phyloP scores from a whole-genome alignment of 2,888 invertebrate genomes.

The Diogma glabrata region DNA sequence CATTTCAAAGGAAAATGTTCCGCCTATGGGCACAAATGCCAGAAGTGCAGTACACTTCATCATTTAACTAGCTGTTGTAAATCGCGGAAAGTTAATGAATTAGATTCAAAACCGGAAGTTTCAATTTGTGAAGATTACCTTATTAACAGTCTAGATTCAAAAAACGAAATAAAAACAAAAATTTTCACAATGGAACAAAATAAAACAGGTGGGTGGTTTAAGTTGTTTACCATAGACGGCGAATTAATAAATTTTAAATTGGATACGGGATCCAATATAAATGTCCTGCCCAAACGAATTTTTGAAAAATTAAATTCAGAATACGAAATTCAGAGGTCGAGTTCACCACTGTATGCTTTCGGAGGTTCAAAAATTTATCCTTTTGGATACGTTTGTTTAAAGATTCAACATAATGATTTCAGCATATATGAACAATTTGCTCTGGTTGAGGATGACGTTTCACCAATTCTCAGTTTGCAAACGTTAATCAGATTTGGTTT shows the following conservation, averaged over 20 bases:
- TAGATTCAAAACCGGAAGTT: background rate
- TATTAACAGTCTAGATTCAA: background rate
- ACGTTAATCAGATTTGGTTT: background rate
- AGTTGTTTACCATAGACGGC: background rate
- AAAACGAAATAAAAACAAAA: too few species aligned
- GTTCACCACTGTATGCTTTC: background rate
- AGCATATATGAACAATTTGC: background rate
- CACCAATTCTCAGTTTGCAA: background rate
- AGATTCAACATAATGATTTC: background rate
- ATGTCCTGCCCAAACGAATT: background rate
- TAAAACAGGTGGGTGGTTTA: background rate
- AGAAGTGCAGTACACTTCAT: background rate
- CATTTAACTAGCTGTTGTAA: background rate
- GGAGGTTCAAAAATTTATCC: too few species aligned
- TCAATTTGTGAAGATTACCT: background rate
- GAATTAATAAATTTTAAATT: background rate
- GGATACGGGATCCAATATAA: background rate
- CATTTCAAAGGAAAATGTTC: background rate
- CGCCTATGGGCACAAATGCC: background rate
- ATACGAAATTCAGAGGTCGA: background rate
- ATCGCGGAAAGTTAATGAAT: background rate
- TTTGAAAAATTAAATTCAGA: background rate
- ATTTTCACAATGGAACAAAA: too few species aligned
- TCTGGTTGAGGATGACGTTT: background rate
- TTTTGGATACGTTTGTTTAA: background rate